Base-by-base conservation (phyloP, 1,140 invertebrate genomes). In the Muscidifurax raptorellus region DNA sequence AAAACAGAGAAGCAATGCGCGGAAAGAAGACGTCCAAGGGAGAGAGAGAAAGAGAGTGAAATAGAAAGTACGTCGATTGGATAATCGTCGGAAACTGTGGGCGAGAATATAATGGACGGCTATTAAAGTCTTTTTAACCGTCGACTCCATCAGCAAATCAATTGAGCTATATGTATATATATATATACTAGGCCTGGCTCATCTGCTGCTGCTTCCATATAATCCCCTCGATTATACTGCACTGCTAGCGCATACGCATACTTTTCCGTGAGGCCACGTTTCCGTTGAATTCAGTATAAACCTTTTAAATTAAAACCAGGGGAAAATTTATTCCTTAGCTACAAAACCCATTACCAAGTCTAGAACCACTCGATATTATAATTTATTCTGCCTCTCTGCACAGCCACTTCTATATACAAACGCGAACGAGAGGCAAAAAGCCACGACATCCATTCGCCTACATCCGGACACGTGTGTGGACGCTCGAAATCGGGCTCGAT, bases 61-160 rank as follows among this genome's bases (percentile, higher is more conserved):
- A 77, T 71, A 81, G 83, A 81, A 85, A 77, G 78, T 47, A 36
- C 83, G 83, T 81, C 79, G 83, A 85, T 85, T 86, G 81, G 82
- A 87, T 85, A 87, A 86, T 87, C 78, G 84, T 84, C 86, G 86
- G 84, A 87, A 87, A 85, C 82, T 82, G 84, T 87, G 84, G 86
- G 86, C 86, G 86, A 83, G 81, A 85, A 87, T 87, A 87, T 87
- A 87, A 87, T 86, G 72, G 80, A 83, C 78, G 74, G 27, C 78
- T 85, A 85, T 85, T 87, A 85, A 83, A 86, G 86, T 64, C 82
- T 84, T 86, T 82, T 86, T 85, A 78, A 80, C 69, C 77, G 40
- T 82, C 79, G 72, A 86, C 86, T 87, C 84, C 25, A 59, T 59
- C 52, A 86, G 67, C 84, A 83, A 86, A 87, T 87, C 86, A 87